These are phyloP conservation scores for Drosophila triauraria DNA, from an alignment of 1,140 invertebrate genomes.

Conservation along the genomic window DNA sequence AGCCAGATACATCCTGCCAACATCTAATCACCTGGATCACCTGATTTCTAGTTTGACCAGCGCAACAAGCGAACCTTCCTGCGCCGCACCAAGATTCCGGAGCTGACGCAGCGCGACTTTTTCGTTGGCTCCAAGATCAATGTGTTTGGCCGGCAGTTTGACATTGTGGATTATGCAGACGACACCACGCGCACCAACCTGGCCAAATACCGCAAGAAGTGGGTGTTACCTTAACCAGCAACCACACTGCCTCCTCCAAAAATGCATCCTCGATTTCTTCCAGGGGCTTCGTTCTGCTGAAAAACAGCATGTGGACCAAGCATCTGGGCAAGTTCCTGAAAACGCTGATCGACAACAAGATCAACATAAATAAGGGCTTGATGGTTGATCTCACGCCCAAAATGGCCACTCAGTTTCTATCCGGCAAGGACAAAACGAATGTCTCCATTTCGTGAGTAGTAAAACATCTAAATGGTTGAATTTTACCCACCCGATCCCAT, in stretches of 20 bases:
- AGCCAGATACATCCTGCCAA: background rate
- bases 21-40: slow-evolving; percentile 20
- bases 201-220: slow-evolving; percentile 88
- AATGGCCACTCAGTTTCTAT: slow-evolving; percentile 86
- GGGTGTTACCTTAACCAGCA: slow-evolving; percentile 50
- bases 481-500: background rate
- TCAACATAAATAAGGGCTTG: slow-evolving; percentile 90
- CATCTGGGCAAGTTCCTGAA: slow-evolving; percentile 91
- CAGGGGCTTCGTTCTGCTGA: slow-evolving; percentile 92
- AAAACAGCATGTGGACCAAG: slow-evolving; percentile 88
- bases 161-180: slow-evolving; percentile 92
- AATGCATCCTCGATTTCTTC: background rate
- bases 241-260: background rate
- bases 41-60: slow-evolving; percentile 89
- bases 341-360: slow-evolving; percentile 88
- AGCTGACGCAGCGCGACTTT: slow-evolving; percentile 89
- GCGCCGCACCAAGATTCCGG: slow-evolving; percentile 89
- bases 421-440: slow-evolving; percentile 86
- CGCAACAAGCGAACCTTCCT: slow-evolving; percentile 91
- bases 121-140: slow-evolving; percentile 91
- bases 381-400: slow-evolving; percentile 88
- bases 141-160: slow-evolving; percentile 91
- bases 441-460: slow-evolving; percentile 88
- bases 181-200: slow-evolving; percentile 88
- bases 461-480: background rate